A percentile compares a stretch with the other conserved stretches of the same genome.
These are phyloP conservation scores for Selenia dentaria DNA, from an alignment of 2,888 invertebrate genomes.

Conservation along the genomic window DNA sequence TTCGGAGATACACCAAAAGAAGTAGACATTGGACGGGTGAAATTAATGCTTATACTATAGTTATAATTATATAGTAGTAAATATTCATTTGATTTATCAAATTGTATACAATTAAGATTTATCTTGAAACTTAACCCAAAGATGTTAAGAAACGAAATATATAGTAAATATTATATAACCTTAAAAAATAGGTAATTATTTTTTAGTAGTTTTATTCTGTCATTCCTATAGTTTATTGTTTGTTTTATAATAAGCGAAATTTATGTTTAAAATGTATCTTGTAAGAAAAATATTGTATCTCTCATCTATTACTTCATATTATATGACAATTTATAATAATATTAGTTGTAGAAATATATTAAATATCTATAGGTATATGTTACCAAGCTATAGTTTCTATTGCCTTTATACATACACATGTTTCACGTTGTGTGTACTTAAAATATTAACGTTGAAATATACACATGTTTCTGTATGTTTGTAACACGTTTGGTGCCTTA, in stretches of 20 bases:
- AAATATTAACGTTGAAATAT: constrained; percentile 2
- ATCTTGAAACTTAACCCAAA: constrained; percentile 32
- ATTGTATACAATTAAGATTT: background rate
- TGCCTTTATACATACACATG: constrained; percentile 5
- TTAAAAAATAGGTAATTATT: background rate
- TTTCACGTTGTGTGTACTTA: constrained; percentile 28
- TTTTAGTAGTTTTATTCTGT: constrained; percentile 34
- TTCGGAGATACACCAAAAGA: too few relatives aligned
- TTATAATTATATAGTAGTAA: too few relatives aligned
- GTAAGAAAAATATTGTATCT: constrained; percentile 29
- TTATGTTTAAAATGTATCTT: constrained; percentile 31
- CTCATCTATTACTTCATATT: constrained; percentile 10
- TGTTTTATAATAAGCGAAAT: constrained; percentile 44
- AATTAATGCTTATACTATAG: too few relatives aligned
- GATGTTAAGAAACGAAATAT: constrained; percentile 21
- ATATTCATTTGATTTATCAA: too few relatives aligned
- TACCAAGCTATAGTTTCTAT: constrained; percentile 13
- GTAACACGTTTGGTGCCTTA: constrained; percentile 30
- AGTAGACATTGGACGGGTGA: too few relatives aligned
- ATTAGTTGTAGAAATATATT: constrained; percentile 12
- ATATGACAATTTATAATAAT: constrained; percentile 26
- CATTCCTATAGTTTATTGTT: constrained; percentile 63
- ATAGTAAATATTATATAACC: background rate
- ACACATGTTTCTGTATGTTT: background rate
- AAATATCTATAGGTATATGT: constrained; percentile 20